These are phyloP conservation scores for Oscheius sp. DNA, from an alignment of 2,888 invertebrate species.

Conservation along the genomic window DNA sequence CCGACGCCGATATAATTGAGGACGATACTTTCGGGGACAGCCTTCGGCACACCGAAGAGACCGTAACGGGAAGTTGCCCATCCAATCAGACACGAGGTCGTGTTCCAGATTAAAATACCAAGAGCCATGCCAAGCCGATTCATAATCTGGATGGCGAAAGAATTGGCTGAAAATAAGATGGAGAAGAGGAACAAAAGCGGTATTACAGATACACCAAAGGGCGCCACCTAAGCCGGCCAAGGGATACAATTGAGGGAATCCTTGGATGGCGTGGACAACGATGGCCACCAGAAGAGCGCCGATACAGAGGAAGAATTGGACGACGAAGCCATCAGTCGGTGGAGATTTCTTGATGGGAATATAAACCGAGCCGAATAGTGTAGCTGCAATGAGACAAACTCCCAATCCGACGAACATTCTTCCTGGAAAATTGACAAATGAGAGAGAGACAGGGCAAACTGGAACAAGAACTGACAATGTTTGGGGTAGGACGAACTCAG, in stretches of 20 bases:
- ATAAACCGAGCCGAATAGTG: conserved; percentile 75
- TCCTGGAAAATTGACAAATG: background rate
- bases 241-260: conserved; percentile 74
- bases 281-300: conserved; percentile 74
- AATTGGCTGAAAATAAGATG: conserved; percentile 73
- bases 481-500: no score
- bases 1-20: conserved; percentile 57
- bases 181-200: background rate
- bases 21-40: conserved; percentile 45
- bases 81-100: conserved; percentile 74
- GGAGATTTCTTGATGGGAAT: conserved; percentile 75
- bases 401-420: conserved; percentile 68
- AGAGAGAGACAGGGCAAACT: background rate
- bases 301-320: conserved; percentile 75
- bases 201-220: conserved; percentile 75
- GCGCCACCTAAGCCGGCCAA: conserved; percentile 75
- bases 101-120: conserved; percentile 75
- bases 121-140: conserved; percentile 75
- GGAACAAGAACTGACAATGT: background rate
- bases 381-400: conserved; percentile 73
- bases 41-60: conserved; percentile 53
- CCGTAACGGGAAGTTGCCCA: conserved; percentile 72
- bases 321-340: conserved; percentile 73
- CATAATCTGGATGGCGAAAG: conserved; percentile 75
- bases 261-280: conserved; percentile 72